Percentiles rank a stretch among this genome's conserved stretches.
phyloP scores from a whole-genome alignment of 2,113 vertebrate species.

The Anoplopoma fimbria region DNA sequence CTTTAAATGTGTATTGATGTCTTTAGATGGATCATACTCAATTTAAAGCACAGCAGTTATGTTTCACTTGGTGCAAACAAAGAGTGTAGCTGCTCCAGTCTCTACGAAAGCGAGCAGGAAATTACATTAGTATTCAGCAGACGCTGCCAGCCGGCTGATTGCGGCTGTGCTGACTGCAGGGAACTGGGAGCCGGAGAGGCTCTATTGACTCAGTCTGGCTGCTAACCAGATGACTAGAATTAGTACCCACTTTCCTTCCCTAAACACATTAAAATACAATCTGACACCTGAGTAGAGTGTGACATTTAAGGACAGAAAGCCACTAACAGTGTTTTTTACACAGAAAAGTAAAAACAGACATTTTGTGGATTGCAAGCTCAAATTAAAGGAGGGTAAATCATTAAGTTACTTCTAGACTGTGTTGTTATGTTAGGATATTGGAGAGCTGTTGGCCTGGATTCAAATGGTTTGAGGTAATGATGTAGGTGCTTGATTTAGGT shows the following conservation, averaged over 20 bases:
- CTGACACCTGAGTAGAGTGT: slow-evolving; percentile 31
- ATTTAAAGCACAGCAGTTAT: background rate
- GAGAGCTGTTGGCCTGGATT: slow-evolving; percentile 11
- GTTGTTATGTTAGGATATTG: slow-evolving; percentile 52
- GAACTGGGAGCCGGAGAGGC: slow-evolving; percentile 51
- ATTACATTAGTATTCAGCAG: slow-evolving; percentile 70
- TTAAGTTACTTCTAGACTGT: slow-evolving; percentile 22
- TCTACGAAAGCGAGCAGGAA: slow-evolving; percentile 36
- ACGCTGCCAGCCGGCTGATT: slow-evolving; percentile 43
- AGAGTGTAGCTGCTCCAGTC: slow-evolving; percentile 13
- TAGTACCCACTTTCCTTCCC: slow-evolving; percentile 35
- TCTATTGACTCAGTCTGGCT: slow-evolving; percentile 64
- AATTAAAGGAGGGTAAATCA: slow-evolving; percentile 13
- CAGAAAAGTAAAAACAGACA: background rate
- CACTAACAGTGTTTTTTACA: slow-evolving; percentile 6
- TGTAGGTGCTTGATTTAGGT: slow-evolving; percentile 26
- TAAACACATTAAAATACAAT: slow-evolving; percentile 62
- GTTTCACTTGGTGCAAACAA: slow-evolving; percentile 8
- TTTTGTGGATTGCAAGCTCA: slow-evolving; percentile 21
- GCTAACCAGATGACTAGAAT: slow-evolving; percentile 51
- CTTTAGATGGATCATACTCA: background rate
- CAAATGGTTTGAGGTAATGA: slow-evolving; percentile 23
- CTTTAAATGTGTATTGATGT: background rate
- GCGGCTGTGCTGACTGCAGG: slow-evolving; percentile 62
- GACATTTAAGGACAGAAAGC: slow-evolving; percentile 37